Evolutionary conservation across 2,888 invertebrate species (phyloP), one percentile per base, ranked within the genome.

Genomic region (Atethmia centrago): DNA sequence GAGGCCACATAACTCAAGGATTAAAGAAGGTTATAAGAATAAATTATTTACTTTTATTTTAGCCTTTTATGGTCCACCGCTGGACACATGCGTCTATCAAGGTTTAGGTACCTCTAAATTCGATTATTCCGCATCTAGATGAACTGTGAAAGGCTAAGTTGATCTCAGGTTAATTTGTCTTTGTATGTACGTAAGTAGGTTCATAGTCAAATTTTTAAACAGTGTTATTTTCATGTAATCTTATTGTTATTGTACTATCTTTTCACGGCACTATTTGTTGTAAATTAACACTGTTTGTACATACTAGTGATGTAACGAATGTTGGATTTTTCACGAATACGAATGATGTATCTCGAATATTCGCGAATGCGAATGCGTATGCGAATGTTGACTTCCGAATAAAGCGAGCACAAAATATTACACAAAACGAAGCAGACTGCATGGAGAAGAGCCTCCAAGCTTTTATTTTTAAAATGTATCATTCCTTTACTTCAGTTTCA

Each of bases 1-100:
- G 19, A 89, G 93, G 77, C 92, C 93, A 3, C 93, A 93, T 59
- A 89, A 91, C 61, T 94, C 94, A 3, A 93, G 88, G 82, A 77
- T 88, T 12, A 91, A 91, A 88, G 93, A 93, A 90, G 94, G 95
- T 95, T 58, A 88, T 67, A 69, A 28, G 3, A 79, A 62, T 63
- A 59, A 21, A 40, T 42, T 31, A 40, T 31, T 62, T 42, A 42
- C 9, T 21, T 31, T 69, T 28, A 58, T 25, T 56, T 45, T 53
- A 59, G 8, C 40, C 21, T 74, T 65, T 61, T 56, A 55, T 14
- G n/a, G 58, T 63, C 42, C 42, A 63, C 19, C 7, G 12, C 21
- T 28, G 5, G 14, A 21, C 4, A 53, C 2, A 9, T 42, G 59
- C 7, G 10, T n/a, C 0, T 28, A 0, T 45, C 5, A n/a, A 45